Evolutionary conservation across 2,113 vertebrate species (phyloP).

Genomic region (Alethe diademata): DNA sequence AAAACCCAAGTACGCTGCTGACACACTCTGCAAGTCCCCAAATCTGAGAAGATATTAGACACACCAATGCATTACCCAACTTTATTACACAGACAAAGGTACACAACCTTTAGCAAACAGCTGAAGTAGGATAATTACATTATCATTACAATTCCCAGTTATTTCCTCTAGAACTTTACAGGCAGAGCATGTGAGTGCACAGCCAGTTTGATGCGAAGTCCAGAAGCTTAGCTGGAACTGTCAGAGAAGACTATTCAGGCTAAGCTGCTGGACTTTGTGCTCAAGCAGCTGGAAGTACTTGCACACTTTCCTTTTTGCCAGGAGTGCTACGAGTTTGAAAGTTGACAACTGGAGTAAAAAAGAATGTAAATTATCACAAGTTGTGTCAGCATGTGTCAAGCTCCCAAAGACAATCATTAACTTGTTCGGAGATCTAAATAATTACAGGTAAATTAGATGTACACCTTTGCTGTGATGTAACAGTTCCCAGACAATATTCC

Average conservation of each 20-base stretch:
- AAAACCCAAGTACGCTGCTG: not conserved
- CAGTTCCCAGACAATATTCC: not conserved
- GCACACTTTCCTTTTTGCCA: not conserved
- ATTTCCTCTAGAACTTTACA: not conserved
- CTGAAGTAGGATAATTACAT: not conserved
- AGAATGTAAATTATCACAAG: not conserved
- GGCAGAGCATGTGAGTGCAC: not conserved
- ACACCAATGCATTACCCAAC: not conserved
- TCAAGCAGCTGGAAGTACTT: not conserved
- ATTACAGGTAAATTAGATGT: not conserved
- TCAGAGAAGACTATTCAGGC: not conserved
- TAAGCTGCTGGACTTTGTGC: slow-evolving; percentile 43
- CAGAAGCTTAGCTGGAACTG: slow-evolving; percentile 3
- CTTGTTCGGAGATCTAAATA: not conserved
- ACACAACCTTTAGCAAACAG: not conserved
- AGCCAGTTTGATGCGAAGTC: slow-evolving; percentile 26
- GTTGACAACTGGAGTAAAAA: not conserved
- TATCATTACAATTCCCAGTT: not conserved
- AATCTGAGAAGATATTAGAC: not conserved
- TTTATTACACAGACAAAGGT: not conserved
- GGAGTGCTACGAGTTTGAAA: not conserved
- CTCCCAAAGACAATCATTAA: not conserved
- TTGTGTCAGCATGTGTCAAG: not conserved
- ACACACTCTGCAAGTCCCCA: not conserved
- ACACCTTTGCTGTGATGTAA: not conserved